phyloP scores from a whole-genome alignment of 2,113 vertebrate species.

The Campylorhamphus procurvoides region DNA sequence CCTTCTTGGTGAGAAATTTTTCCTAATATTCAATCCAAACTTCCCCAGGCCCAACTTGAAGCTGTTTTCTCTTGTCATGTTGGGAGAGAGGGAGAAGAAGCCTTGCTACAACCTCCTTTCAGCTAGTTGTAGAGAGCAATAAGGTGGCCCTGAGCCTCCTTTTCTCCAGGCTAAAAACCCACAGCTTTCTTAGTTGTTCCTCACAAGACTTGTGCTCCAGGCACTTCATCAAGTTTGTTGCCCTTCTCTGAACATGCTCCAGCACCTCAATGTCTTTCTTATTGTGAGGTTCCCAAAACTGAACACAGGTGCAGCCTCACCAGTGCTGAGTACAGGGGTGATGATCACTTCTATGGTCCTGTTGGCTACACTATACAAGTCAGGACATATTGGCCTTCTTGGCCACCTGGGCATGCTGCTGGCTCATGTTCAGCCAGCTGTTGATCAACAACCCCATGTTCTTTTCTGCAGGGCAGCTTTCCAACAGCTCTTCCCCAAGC shows the following conservation, averaged over 20 bases:
- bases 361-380: not conserved
- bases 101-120: not conserved
- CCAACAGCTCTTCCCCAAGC: not conserved
- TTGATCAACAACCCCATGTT: not conserved
- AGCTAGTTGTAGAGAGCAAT: not conserved
- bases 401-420: not conserved
- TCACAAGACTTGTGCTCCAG: not conserved
- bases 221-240: not conserved
- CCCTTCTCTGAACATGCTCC: not conserved
- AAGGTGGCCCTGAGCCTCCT: not conserved
- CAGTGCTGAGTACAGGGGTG: not conserved
- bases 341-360: not conserved
- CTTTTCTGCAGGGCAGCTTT: not conserved
- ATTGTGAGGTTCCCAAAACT: not conserved
- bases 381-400: not conserved
- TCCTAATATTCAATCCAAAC: not conserved
- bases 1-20: not conserved
- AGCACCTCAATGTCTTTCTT: not conserved
- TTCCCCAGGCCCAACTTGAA: not conserved
- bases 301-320: not conserved
- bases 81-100: not conserved
- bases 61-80: not conserved
- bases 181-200: not conserved
- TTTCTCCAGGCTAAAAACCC: not conserved
- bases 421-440: not conserved